Conservation (phyloP, 1,140 invertebrate species). For the Drosophila oshimai region DNA sequence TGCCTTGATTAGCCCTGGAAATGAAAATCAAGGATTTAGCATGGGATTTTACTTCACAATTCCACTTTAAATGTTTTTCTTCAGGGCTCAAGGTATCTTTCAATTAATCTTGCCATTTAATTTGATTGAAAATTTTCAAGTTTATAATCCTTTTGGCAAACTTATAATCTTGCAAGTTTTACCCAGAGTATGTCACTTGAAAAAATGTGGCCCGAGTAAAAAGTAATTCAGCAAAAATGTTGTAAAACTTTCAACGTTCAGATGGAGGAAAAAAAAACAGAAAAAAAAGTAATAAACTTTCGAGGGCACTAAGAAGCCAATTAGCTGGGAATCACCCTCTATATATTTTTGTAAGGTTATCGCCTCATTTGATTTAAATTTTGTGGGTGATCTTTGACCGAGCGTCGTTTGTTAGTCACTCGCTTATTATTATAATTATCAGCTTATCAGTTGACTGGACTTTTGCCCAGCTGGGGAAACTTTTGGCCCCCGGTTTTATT, state of each 20-base stretch:
- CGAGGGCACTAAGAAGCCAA: slow-evolving; percentile 7
- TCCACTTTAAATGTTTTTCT: not conserved
- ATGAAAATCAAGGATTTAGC: slow-evolving; percentile 44
- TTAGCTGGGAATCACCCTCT: not conserved
- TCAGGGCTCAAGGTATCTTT: slow-evolving; percentile 29
- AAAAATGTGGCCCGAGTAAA: slow-evolving; percentile 1
- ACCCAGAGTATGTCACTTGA: slow-evolving; percentile 22
- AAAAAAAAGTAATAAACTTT: slow-evolving; percentile 27
- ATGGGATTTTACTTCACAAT: not conserved
- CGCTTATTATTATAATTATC: slow-evolving; percentile 39
- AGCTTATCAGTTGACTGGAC: slow-evolving; percentile 19
- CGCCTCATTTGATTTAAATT: slow-evolving; percentile 23
- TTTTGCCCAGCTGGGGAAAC: slow-evolving; percentile 1
- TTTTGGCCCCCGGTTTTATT: slow-evolving; percentile 1
- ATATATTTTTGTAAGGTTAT: not conserved
- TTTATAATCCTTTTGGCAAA: slow-evolving; percentile 33
- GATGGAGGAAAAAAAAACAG: not conserved
- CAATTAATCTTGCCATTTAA: slow-evolving; percentile 39
- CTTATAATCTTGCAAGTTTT: slow-evolving; percentile 35
- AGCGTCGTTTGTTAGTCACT: slow-evolving; percentile 21
- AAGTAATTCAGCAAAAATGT: slow-evolving; percentile 6
- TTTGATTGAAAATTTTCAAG: slow-evolving; percentile 27
- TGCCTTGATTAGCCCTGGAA: slow-evolving; percentile 51
- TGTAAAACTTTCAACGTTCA: slow-evolving; percentile 9
- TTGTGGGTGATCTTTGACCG: slow-evolving; percentile 7